These are phyloP conservation scores for Euplagia quadripunctaria DNA, from an alignment of 2,888 invertebrate species.

Conservation along the genomic window DNA sequence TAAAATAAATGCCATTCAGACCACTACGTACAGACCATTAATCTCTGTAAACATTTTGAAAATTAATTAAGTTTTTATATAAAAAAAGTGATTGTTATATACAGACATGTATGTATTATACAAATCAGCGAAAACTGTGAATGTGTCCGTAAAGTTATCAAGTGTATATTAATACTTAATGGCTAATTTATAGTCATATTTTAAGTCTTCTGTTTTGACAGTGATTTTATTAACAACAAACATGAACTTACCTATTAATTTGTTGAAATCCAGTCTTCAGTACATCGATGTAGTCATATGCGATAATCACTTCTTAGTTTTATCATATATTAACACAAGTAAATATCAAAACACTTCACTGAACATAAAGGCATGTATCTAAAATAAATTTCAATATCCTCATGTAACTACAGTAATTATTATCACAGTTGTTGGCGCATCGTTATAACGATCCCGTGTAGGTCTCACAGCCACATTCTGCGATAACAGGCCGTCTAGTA, in stretches of 20 bases:
- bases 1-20: no score
- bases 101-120: no score
- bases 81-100: no score
- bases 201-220: not conserved
- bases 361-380: conserved; percentile 65
- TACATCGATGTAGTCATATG: conserved; percentile 38
- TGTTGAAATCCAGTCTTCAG: conserved; percentile 52
- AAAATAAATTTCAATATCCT: conserved; percentile 77
- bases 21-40: no score
- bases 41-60: no score
- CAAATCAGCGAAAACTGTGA: not conserved
- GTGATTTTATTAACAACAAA: not conserved
- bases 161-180: not conserved
- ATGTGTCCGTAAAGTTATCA: not conserved
- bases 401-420: conserved; percentile 70
- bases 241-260: conserved; percentile 31
- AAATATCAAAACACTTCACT: conserved; percentile 79
- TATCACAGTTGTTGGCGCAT: conserved; percentile 80
- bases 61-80: no score
- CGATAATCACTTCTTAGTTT: conserved; percentile 55
- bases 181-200: not conserved
- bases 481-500: conserved; percentile 53
- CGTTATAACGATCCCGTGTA: conserved; percentile 75
- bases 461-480: conserved; percentile 61
- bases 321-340: conserved; percentile 61